phyloP scores from a whole-genome alignment of 2,797 vertebrate species.

The Syndactyla subalaris region DNA sequence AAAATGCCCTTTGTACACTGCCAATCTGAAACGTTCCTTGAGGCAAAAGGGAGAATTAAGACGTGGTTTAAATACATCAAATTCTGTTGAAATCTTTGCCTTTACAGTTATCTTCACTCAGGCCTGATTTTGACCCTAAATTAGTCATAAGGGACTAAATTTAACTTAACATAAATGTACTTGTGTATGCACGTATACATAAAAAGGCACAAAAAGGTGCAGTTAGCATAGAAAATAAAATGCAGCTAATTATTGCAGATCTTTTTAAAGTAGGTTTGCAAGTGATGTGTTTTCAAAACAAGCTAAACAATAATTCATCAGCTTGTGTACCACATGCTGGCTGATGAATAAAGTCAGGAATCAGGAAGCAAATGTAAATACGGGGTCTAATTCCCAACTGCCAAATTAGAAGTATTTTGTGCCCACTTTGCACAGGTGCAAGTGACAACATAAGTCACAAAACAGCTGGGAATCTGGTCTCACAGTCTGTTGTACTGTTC shows the following conservation, averaged over 20 bases:
- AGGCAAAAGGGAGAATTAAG: neutral
- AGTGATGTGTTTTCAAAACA: slow-evolving; percentile 59
- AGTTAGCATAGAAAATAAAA: slow-evolving; percentile 52
- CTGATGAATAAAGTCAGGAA: slow-evolving; percentile 71
- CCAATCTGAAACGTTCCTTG: neutral
- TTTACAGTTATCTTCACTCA: neutral
- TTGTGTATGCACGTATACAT: neutral
- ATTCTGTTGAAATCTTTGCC: neutral
- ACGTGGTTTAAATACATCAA: neutral
- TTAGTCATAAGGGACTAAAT: slow-evolving; percentile 32
- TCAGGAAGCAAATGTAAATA: slow-evolving; percentile 45
- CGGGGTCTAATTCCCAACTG: slow-evolving; percentile 54
- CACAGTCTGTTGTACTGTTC: slow-evolving; percentile 35
- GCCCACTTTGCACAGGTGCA: slow-evolving; percentile 67
- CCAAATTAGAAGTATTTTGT: slow-evolving; percentile 64
- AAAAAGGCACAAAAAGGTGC: slow-evolving; percentile 42
- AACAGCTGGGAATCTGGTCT: slow-evolving; percentile 58
- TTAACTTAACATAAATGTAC: slow-evolving; percentile 18
- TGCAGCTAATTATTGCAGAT: slow-evolving; percentile 51
- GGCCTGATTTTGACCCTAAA: slow-evolving; percentile 32
- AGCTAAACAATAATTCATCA: slow-evolving; percentile 58
- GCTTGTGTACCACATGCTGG: slow-evolving; percentile 45
- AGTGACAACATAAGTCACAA: slow-evolving; percentile 53
- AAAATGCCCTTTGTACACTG: neutral
- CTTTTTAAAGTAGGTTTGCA: slow-evolving; percentile 46